These are phyloP conservation scores for Heliconius erato DNA, from an alignment of 2,888 invertebrate genomes.

Conservation along the genomic window DNA sequence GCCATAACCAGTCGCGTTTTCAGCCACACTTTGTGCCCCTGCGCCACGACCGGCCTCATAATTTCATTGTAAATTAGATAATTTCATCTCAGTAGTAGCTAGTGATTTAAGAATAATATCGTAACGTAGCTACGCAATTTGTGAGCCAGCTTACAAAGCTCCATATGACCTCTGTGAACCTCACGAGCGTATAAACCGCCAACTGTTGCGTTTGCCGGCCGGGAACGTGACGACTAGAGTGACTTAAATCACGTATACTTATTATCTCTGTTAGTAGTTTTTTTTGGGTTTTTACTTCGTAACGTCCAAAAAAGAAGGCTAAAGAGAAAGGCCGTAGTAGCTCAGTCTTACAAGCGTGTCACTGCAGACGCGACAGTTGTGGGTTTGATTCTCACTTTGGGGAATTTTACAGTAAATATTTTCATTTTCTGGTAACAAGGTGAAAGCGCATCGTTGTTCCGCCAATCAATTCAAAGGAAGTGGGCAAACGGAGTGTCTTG, in stretches of 20 bases:
- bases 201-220: constrained; percentile 45
- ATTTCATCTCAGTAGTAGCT: neutral
- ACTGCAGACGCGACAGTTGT: too few relatives aligned
- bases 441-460: too few relatives aligned
- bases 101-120: constrained; percentile 28
- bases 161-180: constrained; percentile 46
- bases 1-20: too few relatives aligned
- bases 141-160: constrained; percentile 31
- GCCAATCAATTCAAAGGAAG: too few relatives aligned
- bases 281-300: constrained; percentile 3
- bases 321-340: too few relatives aligned
- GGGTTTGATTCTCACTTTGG: too few relatives aligned
- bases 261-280: constrained; percentile 12
- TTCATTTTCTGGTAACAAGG: too few relatives aligned
- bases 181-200: constrained; percentile 46
- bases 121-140: constrained; percentile 39
- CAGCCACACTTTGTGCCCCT: too few relatives aligned
- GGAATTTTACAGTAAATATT: too few relatives aligned
- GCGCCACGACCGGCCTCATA: too few relatives aligned
- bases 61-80: constrained; percentile 12
- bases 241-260: constrained; percentile 27
- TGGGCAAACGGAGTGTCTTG: too few relatives aligned
- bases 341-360: too few relatives aligned
- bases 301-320: neutral
- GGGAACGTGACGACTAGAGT: constrained; percentile 38